These are phyloP conservation scores for Eira barbara DNA, from an alignment of 2,113 vertebrate species.

Conservation along the genomic window DNA sequence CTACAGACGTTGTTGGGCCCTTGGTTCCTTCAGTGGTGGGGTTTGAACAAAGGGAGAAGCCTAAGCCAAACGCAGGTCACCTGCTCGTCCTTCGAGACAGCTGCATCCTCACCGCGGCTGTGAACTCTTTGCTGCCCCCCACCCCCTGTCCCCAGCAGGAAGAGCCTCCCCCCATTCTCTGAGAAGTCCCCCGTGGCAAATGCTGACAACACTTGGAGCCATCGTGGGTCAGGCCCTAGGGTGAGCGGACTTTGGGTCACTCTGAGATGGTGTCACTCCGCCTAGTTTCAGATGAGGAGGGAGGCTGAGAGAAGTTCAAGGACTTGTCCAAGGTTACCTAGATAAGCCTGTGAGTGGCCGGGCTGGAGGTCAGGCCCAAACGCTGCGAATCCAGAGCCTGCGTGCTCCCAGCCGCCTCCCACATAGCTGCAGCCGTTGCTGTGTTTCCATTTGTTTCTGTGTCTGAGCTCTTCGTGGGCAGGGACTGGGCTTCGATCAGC, in stretches of 20 bases:
- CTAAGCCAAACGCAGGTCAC: neutral
- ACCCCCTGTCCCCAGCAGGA: fast-evolving
- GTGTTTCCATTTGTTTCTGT: neutral
- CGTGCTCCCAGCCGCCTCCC: neutral
- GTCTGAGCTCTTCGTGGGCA: neutral
- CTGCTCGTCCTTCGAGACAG: neutral
- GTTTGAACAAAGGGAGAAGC: neutral
- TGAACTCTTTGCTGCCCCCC: too few species aligned
- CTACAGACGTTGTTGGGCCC: neutral
- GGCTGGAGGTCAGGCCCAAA: neutral
- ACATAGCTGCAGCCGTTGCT: neutral
- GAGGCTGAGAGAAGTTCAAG: neutral
- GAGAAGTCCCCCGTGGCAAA: neutral
- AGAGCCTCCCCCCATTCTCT: neutral
- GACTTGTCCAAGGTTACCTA: neutral
- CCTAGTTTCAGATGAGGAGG: neutral
- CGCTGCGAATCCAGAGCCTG: neutral
- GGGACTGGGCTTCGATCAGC: neutral
- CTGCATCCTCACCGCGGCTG: neutral
- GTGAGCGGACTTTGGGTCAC: neutral
- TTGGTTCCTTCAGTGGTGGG: neutral
- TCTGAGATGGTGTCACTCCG: neutral
- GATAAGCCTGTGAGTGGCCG: neutral
- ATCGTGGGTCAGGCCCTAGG: neutral
- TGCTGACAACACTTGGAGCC: neutral